Evolutionary conservation across 2,113 vertebrate genomes (phyloP), one percentile per base, ranked within the genome.

Genomic region (Cathartes aura): DNA sequence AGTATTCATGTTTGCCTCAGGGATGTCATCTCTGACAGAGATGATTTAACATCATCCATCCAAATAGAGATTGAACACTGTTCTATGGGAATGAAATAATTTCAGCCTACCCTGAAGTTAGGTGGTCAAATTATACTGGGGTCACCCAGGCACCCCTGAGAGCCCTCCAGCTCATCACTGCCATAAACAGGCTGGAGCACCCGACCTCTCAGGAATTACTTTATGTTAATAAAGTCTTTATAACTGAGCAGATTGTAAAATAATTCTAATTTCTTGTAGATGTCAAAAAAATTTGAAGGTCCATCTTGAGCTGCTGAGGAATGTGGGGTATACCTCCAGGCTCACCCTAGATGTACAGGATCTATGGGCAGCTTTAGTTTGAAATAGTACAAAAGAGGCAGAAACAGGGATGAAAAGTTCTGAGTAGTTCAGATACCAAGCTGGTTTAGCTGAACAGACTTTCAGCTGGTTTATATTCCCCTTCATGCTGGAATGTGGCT

Each of bases 91-190:
- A 75, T 62, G 13, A 95, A 94, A 72, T 72, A 0, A 93, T 75
- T 76, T 68, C 80, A 80, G 45, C 45, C 62, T 82, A 47, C 5
- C 1, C 11, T 42, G 59, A 62, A 80, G 23, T 90, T 83, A 1
- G 5, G 26, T 59, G 45, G 48, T 68, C 62, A 87, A 55, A 96
- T 93, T 96, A 36, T 88, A 82, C 70, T 53, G 24, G 26, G 81
- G 81, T 73, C 87, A 91, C 14, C 0, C 0, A 0, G 32, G 45
- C 78, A 80, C 27, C 26, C 38, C 58, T 53, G 32, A 66, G 48
- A 87, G 63, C 91, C 96, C 81, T 96, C n/a, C 26, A 82, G 95
- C 87, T 87, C 40, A 56, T 91, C 36, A 60, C 27, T 95, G 58
- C 36, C 42, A 30, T 21, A 79, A 91, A 78, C 43, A 96, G 68